phyloP scores from a whole-genome alignment of 2,113 vertebrate species.

The Xiphorhynchus elegans region DNA sequence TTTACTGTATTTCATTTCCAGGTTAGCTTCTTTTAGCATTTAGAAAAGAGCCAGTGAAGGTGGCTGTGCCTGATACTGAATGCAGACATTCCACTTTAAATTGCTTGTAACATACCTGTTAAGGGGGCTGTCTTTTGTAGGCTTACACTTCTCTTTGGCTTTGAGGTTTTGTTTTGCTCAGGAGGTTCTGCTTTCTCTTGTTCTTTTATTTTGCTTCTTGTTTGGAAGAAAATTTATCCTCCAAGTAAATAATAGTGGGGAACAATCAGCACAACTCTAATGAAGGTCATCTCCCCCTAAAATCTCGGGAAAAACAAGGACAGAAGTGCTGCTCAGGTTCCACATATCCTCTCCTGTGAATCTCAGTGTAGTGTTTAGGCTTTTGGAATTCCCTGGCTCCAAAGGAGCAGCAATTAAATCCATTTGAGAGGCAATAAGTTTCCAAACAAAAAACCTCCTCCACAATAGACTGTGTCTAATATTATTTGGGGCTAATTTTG shows the following conservation, averaged over 20 bases:
- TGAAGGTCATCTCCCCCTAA: not conserved
- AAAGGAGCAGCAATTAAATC: not conserved
- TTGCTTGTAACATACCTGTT: not conserved
- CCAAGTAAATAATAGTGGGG: not conserved
- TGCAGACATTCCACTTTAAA: not conserved
- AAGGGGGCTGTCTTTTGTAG: not conserved
- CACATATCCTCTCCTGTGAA: not conserved
- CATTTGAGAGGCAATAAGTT: not conserved
- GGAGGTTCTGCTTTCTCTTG: not conserved
- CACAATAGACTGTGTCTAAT: not conserved
- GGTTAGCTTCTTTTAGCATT: not conserved
- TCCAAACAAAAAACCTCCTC: not conserved
- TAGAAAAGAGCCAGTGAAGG: not conserved
- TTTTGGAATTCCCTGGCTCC: not conserved
- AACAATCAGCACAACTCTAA: not conserved
- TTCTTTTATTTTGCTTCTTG: not conserved
- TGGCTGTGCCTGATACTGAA: not conserved
- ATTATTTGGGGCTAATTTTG: not conserved
- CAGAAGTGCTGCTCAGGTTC: not conserved
- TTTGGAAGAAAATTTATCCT: not conserved
- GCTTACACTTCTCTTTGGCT: not conserved
- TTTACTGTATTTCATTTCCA: not conserved
- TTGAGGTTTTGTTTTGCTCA: not conserved
- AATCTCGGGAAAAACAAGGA: not conserved
- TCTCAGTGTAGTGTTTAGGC: not conserved